A percentile compares a stretch with the other conserved stretches of the same genome.
These are phyloP conservation scores for Tetranychus truncatus DNA, from an alignment of 2,888 invertebrate genomes.

Conservation along the genomic window DNA sequence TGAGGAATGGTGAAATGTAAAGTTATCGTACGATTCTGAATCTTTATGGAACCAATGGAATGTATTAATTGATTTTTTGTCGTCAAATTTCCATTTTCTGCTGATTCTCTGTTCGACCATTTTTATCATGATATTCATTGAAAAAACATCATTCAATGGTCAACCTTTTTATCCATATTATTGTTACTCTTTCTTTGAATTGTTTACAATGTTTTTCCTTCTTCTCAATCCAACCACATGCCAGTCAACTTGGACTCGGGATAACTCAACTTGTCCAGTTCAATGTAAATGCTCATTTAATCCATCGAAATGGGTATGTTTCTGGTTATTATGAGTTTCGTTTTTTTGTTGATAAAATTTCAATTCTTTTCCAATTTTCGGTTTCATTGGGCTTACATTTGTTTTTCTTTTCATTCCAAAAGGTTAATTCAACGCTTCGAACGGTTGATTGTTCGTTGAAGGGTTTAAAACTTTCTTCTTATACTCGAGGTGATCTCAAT, in stretches of 20 bases:
- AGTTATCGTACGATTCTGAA: too few relatives aligned
- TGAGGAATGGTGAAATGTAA: not conserved
- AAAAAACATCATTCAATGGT: too few relatives aligned
- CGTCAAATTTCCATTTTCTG: too few relatives aligned
- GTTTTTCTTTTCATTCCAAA: not conserved
- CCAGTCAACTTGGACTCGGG: too few relatives aligned
- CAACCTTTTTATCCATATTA: too few relatives aligned
- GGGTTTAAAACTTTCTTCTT: constrained; percentile 30
- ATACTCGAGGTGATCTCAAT: constrained; percentile 27
- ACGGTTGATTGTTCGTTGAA: constrained; percentile 32
- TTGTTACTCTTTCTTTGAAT: not conserved
- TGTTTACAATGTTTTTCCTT: not conserved
- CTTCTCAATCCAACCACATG: not conserved
- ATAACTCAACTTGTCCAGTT: not conserved
- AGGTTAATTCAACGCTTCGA: constrained; percentile 20
- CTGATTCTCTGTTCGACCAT: too few relatives aligned
- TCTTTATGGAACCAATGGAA: too few relatives aligned
- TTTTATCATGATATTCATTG: too few relatives aligned
- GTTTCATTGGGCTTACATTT: not conserved
- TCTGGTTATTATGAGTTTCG: not conserved
- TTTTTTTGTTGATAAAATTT: not conserved
- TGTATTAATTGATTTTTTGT: too few relatives aligned
- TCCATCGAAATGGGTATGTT: not conserved
- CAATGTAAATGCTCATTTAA: not conserved
- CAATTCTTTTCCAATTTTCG: not conserved